These are phyloP conservation scores for Chironomus striatipennis DNA, from an alignment of 1,140 invertebrate genomes.

Conservation along the genomic window DNA sequence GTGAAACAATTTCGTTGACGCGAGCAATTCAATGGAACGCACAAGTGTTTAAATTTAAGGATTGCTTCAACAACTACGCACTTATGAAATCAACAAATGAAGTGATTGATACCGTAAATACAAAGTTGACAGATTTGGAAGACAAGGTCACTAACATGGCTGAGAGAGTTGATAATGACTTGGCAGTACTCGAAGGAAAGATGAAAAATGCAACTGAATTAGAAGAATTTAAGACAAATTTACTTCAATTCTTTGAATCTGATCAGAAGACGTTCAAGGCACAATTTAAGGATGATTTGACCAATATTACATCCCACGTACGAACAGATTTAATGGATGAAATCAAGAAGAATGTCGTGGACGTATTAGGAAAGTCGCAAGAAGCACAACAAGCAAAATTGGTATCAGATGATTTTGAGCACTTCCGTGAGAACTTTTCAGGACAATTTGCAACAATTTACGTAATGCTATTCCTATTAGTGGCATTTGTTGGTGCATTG, in stretches of 20 bases:
- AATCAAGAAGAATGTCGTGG: neutral
- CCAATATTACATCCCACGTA: neutral
- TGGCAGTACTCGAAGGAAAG: neutral
- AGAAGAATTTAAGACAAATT: neutral
- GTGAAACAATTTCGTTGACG: neutral
- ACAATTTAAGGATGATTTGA: neutral
- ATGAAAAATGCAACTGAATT: neutral
- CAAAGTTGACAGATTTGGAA: neutral
- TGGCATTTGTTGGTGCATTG: neutral
- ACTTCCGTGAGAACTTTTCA: neutral
- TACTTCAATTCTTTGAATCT: neutral
- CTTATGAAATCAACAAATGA: conserved; percentile 16
- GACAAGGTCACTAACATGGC: neutral
- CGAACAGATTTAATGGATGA: neutral
- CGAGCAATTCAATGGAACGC: neutral
- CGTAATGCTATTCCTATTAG: neutral
- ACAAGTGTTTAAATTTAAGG: conserved; percentile 3
- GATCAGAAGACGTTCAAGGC: neutral
- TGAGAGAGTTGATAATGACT: neutral
- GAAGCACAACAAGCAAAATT: neutral
- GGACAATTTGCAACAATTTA: neutral
- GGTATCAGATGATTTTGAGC: neutral
- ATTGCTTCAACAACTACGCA: neutral
- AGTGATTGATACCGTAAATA: neutral
- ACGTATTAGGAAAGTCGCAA: neutral